These are phyloP conservation scores for Onychostoma macrolepis DNA, from an alignment of 2,113 vertebrate species.

Conservation along the genomic window DNA sequence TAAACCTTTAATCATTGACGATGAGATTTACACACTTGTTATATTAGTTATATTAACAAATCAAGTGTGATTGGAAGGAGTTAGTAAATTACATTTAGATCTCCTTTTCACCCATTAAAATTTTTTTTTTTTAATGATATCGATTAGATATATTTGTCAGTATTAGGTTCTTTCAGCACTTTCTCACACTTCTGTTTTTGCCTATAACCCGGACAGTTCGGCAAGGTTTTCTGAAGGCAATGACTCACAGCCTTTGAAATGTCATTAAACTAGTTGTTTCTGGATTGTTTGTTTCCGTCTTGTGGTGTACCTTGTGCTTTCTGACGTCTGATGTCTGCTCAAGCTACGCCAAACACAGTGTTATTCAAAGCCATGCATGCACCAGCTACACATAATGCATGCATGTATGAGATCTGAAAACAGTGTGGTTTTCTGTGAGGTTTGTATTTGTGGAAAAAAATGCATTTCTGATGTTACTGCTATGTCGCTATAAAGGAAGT, in stretches of 20 bases:
- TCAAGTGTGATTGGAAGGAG: neutral
- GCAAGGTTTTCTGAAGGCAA: neutral
- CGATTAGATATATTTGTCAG: neutral
- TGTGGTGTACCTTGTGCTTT: conserved; percentile 1
- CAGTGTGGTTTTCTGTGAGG: neutral
- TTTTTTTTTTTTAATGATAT: no score
- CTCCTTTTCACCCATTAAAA: neutral
- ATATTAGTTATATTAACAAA: neutral
- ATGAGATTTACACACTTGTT: neutral
- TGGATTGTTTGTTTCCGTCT: neutral
- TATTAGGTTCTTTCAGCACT: neutral
- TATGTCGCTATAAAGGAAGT: neutral
- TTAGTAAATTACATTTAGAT: neutral
- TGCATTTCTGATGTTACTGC: neutral
- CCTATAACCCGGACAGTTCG: neutral
- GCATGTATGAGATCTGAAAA: neutral
- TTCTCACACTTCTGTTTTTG: neutral
- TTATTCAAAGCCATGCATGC: neutral
- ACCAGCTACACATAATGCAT: neutral
- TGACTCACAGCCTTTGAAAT: neutral
- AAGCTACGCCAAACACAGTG: neutral
- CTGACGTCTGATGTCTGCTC: neutral
- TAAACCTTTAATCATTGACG: neutral
- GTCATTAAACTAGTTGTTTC: neutral
- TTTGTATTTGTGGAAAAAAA: neutral